phyloP scores from a whole-genome alignment of 2,113 vertebrate species.

The Taurulus bubalis region DNA sequence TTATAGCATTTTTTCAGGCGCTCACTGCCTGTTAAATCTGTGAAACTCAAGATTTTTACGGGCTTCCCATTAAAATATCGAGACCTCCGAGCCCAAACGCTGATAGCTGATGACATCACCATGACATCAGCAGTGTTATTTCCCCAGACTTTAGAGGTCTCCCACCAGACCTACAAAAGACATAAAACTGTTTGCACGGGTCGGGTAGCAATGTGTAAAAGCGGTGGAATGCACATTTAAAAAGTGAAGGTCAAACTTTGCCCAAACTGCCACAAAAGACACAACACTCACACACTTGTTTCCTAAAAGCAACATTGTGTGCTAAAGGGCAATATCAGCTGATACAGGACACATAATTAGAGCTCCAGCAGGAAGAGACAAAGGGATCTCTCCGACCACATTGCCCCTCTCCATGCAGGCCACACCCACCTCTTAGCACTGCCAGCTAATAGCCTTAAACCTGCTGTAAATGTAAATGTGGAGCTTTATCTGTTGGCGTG shows the following conservation, averaged over 20 bases:
- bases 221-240: not conserved
- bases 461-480: constrained; percentile 53
- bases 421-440: not conserved
- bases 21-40: not conserved
- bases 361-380: not conserved
- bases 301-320: not conserved
- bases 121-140: not conserved
- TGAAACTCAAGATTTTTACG: not conserved
- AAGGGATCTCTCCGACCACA: not conserved
- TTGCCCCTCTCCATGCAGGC: not conserved
- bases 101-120: not conserved
- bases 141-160: not conserved
- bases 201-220: not conserved
- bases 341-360: not conserved
- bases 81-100: not conserved
- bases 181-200: too few species aligned
- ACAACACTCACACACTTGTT: not conserved
- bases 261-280: not conserved
- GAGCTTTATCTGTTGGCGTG: constrained; percentile 49
- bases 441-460: constrained; percentile 14
- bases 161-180: not conserved
- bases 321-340: not conserved
- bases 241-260: not conserved
- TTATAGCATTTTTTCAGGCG: not conserved
- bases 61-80: not conserved